These are phyloP conservation scores for Canis aureus DNA, from an alignment of 2,113 vertebrate species.

Conservation along the genomic window DNA sequence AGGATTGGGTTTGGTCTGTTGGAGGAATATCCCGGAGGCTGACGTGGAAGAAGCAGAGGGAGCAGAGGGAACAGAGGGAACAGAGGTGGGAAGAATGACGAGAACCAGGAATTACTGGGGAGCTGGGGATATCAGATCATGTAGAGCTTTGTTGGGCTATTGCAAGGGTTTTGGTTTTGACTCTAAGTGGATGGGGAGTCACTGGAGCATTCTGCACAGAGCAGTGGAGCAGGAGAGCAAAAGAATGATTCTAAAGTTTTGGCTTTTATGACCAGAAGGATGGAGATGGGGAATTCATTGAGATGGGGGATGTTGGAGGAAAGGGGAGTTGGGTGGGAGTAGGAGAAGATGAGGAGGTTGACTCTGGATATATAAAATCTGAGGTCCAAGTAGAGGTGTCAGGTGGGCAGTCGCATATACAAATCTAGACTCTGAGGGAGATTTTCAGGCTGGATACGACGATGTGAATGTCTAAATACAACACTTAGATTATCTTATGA, in stretches of 20 bases:
- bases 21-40: neutral
- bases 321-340: neutral
- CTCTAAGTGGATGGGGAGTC: neutral
- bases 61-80: neutral
- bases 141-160: neutral
- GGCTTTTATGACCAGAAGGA: neutral
- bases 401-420: neutral
- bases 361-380: neutral
- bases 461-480: neutral
- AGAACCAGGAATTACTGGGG: neutral
- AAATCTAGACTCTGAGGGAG: neutral
- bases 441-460: neutral
- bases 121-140: neutral
- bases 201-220: neutral
- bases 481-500: neutral
- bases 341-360: neutral
- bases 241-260: conserved; percentile 9
- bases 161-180: neutral
- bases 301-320: neutral
- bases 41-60: neutral
- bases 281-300: neutral
- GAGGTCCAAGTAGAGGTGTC: neutral
- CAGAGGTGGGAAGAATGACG: neutral
- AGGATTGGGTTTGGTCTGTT: neutral
- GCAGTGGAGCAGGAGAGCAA: neutral